These are phyloP conservation scores for Astyanax mexicanus DNA, from an alignment of 2,797 vertebrate species.

Conservation along the genomic window DNA sequence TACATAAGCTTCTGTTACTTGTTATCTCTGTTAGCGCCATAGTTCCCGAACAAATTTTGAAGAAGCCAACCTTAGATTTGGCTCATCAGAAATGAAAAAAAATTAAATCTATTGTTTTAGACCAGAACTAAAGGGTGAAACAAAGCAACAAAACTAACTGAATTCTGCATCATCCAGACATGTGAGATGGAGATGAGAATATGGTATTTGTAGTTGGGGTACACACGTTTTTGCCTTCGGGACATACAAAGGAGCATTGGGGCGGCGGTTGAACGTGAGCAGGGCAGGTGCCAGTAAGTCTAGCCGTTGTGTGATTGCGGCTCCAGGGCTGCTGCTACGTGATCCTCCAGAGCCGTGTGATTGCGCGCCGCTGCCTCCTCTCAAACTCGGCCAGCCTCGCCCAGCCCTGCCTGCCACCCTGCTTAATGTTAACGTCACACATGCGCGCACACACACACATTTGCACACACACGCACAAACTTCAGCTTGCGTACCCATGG, in stretches of 20 bases:
- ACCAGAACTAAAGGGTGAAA: neutral
- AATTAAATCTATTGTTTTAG: too few relatives aligned
- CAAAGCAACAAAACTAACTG: neutral
- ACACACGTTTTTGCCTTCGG: conserved; percentile 27
- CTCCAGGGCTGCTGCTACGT: conserved; percentile 91
- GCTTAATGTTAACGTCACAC: conserved; percentile 81
- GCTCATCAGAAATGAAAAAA: too few relatives aligned
- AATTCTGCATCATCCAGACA: neutral
- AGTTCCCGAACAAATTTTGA: neutral
- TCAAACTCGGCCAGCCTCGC: conserved; percentile 55
- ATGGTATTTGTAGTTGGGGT: conserved; percentile 34
- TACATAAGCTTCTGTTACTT: neutral
- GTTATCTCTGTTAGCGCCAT: neutral
- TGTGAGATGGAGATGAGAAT: neutral
- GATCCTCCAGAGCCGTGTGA: conserved; percentile 94
- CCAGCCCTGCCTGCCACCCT: conserved; percentile 79
- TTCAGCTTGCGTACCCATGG: conserved; percentile 28
- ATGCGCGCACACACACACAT: conserved; percentile 29
- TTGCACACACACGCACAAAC: neutral
- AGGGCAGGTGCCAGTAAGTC: conserved; percentile 99
- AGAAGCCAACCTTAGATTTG: neutral
- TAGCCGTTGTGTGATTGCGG: conserved; percentile 94
- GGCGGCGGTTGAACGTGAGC: conserved; percentile 86
- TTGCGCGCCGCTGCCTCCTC: conserved; percentile 90
- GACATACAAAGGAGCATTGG: conserved; percentile 76